These are phyloP conservation scores for Aptenodytes patagonicus DNA, from an alignment of 2,113 vertebrate genomes.

Conservation along the genomic window DNA sequence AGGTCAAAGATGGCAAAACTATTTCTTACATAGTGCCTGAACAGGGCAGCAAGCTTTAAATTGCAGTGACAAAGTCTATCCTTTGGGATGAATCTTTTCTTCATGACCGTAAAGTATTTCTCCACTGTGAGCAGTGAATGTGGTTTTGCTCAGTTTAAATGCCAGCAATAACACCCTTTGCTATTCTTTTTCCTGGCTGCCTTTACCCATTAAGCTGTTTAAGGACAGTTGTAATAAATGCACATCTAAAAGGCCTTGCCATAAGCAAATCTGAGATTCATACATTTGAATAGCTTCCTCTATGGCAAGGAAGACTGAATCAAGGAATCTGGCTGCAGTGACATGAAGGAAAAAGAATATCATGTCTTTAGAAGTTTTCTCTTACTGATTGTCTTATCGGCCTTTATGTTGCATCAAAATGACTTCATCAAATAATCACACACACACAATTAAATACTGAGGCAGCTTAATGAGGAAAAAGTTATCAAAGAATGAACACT, in stretches of 20 bases:
- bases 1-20: not conserved
- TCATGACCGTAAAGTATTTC: not conserved
- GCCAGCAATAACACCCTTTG: not conserved
- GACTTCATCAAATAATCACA: not conserved
- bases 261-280: not conserved
- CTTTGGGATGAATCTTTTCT: not conserved
- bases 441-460: not conserved
- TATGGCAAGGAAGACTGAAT: not conserved
- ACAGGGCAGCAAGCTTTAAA: not conserved
- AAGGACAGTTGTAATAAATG: not conserved
- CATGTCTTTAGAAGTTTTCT: not conserved
- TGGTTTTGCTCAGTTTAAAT: not conserved
- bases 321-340: not conserved
- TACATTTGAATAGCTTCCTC: not conserved
- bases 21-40: not conserved
- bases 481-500: not conserved
- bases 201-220: constrained; percentile 23
- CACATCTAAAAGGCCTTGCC: not conserved
- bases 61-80: not conserved
- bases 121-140: not conserved
- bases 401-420: not conserved
- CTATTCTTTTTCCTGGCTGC: not conserved
- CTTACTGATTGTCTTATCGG: not conserved
- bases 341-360: not conserved
- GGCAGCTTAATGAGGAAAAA: not conserved